A percentile compares a stretch with the other conserved stretches of the same genome.
Evolutionary conservation across 2,888 invertebrate genomes (phyloP).

Genomic region (Hemithea aestivaria): DNA sequence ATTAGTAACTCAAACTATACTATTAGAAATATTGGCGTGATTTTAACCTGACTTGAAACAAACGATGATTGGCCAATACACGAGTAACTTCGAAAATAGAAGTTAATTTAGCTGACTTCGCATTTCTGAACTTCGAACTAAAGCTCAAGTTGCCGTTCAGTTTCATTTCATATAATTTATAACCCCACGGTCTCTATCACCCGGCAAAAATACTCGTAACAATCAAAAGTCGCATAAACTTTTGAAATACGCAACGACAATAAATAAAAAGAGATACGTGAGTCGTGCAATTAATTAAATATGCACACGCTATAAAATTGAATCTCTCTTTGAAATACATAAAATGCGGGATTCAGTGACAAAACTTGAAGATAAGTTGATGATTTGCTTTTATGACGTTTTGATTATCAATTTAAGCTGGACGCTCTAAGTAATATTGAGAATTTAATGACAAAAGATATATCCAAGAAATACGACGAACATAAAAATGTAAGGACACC

Average conservation of each 20-base stretch:
- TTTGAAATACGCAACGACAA: slow-evolving; percentile 31
- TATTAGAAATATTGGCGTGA: too few species aligned
- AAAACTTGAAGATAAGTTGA: slow-evolving; percentile 23
- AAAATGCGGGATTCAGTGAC: slow-evolving; percentile 27
- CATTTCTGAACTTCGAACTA: neutral
- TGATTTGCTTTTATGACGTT: slow-evolving; percentile 21
- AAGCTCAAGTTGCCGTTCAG: neutral
- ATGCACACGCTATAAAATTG: slow-evolving; percentile 47
- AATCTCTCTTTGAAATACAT: slow-evolving; percentile 33
- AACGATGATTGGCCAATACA: too few species aligned
- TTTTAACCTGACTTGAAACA: too few species aligned
- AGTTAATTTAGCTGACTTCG: too few species aligned
- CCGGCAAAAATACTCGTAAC: slow-evolving; percentile 5
- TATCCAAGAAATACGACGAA: slow-evolving; percentile 9
- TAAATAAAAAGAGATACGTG: slow-evolving; percentile 41
- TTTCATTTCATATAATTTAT: too few species aligned
- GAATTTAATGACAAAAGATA: slow-evolving; percentile 19
- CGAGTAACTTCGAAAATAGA: too few species aligned
- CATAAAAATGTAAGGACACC: slow-evolving; percentile 9
- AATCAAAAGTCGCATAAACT: slow-evolving; percentile 32
- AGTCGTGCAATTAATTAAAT: slow-evolving; percentile 47
- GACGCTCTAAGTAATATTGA: slow-evolving; percentile 10
- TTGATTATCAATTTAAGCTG: slow-evolving; percentile 18
- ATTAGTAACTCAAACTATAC: too few species aligned
- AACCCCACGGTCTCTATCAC: too few species aligned